Base-by-base conservation (phyloP, 2,797 vertebrate species). In the Bucorvus abyssinicus region DNA sequence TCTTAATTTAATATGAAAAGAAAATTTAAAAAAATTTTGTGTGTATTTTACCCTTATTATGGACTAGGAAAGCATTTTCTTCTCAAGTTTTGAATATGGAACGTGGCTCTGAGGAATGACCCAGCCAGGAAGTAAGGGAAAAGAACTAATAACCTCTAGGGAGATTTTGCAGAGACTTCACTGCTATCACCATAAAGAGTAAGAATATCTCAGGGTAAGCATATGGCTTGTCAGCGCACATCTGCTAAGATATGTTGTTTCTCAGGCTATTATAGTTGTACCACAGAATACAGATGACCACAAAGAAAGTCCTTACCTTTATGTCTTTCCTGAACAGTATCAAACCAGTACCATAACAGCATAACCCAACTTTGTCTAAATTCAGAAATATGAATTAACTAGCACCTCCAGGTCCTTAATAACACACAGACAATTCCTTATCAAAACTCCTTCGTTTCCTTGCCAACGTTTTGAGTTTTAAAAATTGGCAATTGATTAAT, bases 321-420 rank as follows among this genome's bases (percentile, higher is more conserved):
- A 44, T 1, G 1, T 34, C 29, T 61, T 86, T 74, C 49, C 65
- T 61, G 60, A 40, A 29, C 29, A 63, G 21, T 20, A 53, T 42
- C 9, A 60, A 81, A 82, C 14, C 10, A n/a, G 2, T 1, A 38
- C 16, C 4, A 4, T 8, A 67, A 44, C 0, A 2, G 14, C 24
- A 85, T 42, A 61, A 45, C 3, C 56, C 22, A 44, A 57, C 4
- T 10, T 65, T 38, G 30, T 47, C 7, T 47, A 45, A 67, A 86
- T 61, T 57, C 56, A 71, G 21, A 75, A 81, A 88, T 19, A 34
- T 0, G 1, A 71, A 34, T 78, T 53, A 68, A 89, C 50, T 12
- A 76, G 34, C 27, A 80, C 10, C 12, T 34, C 30, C 26, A 50
- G 32, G 23, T 52, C 38, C 21, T 63, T 42, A 63, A 14, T 65